Conservation (phyloP, 1,140 invertebrate genomes). For the Campoletis sonorensis region DNA sequence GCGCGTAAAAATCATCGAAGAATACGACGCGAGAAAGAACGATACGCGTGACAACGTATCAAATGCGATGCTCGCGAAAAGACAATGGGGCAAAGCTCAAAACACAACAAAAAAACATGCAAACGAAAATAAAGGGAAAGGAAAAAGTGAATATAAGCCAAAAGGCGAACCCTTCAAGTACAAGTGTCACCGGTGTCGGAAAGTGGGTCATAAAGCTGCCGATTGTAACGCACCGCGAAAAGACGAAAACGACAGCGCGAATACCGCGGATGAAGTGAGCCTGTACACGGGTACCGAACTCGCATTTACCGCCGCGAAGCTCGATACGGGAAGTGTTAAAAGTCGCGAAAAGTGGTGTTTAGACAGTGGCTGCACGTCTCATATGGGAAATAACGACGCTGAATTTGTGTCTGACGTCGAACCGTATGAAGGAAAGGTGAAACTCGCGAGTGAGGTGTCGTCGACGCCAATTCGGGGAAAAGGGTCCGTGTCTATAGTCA, state of each 20-base stretch:
- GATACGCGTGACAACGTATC: constrained; percentile 7
- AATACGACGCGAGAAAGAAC: constrained; percentile 55
- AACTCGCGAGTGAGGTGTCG: constrained; percentile 15
- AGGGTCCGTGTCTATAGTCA: constrained; percentile 36
- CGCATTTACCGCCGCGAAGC: too few relatives aligned
- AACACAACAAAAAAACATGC: too few relatives aligned
- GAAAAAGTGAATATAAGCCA: background rate
- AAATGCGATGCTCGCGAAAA: constrained; percentile 4
- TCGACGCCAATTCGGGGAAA: background rate
- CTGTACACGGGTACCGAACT: background rate
- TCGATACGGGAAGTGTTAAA: background rate
- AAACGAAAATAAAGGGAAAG: background rate
- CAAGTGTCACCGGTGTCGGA: background rate
- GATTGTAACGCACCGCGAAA: constrained; percentile 1
- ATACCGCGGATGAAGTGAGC: background rate
- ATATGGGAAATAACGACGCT: constrained; percentile 11
- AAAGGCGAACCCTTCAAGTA: constrained; percentile 9
- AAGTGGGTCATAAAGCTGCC: constrained; percentile 24
- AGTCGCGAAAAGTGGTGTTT: constrained; percentile 37
- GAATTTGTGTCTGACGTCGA: background rate
- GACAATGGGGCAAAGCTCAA: background rate
- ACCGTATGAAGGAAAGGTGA: background rate
- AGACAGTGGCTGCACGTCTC: constrained; percentile 35
- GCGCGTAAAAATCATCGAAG: constrained; percentile 41
- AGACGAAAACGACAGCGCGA: background rate